Conservation (phyloP, 2,113 vertebrate genomes). For the Telmatochromis sp. region DNA sequence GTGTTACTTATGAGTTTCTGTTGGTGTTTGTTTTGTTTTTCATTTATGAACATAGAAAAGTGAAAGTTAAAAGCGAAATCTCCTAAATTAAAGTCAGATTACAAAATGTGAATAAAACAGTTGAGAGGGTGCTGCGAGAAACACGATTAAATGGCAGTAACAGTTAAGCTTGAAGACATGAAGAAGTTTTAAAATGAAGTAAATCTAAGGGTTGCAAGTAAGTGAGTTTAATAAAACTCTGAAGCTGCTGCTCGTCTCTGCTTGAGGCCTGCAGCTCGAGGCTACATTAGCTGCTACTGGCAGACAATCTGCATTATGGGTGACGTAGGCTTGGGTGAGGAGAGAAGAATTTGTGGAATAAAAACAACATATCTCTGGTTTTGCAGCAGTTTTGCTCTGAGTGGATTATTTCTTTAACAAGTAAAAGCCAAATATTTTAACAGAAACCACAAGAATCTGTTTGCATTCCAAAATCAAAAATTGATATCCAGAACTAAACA, state of each 20-base stretch:
- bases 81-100: background rate
- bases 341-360: background rate
- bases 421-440: background rate
- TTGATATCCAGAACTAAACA: background rate
- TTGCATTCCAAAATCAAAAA: slow-evolving; percentile 50
- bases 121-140: background rate
- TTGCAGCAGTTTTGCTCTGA: background rate
- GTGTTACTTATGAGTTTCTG: background rate
- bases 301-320: background rate
- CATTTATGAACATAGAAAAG: background rate
- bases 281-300: background rate
- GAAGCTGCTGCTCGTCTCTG: background rate
- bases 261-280: background rate
- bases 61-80: background rate
- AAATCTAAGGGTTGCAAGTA: background rate
- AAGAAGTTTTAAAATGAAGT: background rate
- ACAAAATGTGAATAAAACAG: background rate
- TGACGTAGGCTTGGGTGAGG: background rate
- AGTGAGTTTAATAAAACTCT: background rate
- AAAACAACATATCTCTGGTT: background rate
- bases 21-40: background rate
- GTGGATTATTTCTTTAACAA: background rate
- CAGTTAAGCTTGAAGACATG: background rate
- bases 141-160: background rate
- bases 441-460: background rate